phyloP scores from a whole-genome alignment of 2,113 vertebrate species.

The Cettia cetti region DNA sequence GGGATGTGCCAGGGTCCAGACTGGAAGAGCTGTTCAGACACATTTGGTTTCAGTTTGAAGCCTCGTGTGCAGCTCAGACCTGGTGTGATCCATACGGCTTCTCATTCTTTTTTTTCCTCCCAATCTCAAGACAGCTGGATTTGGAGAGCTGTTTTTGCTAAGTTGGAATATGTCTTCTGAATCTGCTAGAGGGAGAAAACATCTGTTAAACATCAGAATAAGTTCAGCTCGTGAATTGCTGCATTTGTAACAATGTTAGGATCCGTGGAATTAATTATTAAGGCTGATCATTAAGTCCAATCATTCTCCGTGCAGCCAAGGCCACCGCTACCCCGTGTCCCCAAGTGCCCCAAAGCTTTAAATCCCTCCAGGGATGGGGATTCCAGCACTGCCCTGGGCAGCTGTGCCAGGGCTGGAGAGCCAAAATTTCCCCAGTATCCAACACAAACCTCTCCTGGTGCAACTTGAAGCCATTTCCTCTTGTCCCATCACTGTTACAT shows the following conservation, averaged over 20 bases:
- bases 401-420: too few relatives aligned
- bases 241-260: fast-evolving
- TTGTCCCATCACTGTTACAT: fast-evolving
- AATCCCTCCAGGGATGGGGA: background rate
- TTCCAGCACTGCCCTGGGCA: background rate
- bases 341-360: background rate
- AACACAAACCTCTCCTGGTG: fast-evolving
- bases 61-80: background rate
- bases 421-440: background rate
- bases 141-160: background rate
- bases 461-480: background rate
- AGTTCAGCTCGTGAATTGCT: fast-evolving
- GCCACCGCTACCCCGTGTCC: background rate
- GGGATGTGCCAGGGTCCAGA: background rate
- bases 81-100: fast-evolving
- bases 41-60: background rate
- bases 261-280: background rate
- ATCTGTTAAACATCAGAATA: background rate
- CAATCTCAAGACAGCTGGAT: background rate
- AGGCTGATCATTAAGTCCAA: fast-evolving
- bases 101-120: background rate
- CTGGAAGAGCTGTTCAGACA: background rate
- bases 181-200: background rate
- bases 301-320: background rate
- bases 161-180: background rate